Conservation (phyloP, 2,888 invertebrate genomes). For the Drosophila acutilabella region DNA sequence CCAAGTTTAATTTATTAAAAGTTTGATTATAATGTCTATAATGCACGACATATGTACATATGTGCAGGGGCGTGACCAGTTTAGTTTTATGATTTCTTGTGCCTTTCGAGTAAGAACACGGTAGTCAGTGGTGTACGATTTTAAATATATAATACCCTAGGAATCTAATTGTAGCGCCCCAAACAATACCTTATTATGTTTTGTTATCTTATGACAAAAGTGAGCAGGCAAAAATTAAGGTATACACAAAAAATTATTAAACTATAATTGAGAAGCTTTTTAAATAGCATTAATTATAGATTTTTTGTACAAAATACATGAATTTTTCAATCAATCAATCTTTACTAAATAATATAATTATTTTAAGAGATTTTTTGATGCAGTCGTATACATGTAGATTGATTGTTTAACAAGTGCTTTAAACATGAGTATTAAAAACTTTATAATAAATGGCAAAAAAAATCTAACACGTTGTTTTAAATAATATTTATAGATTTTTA, state of each 20-base stretch:
- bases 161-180: background rate
- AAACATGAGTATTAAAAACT: background rate
- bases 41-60: conserved; percentile 4
- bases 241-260: background rate
- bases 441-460: no score
- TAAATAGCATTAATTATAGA: no score
- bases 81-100: background rate
- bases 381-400: background rate
- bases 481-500: no score
- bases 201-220: conserved; percentile 3
- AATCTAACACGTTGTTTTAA: no score
- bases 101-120: background rate
- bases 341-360: background rate
- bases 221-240: background rate
- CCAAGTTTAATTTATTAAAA: background rate
- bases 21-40: background rate
- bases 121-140: background rate
- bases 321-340: background rate
- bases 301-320: no score
- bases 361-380: background rate
- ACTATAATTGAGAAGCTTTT: background rate
- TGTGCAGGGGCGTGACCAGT: background rate
- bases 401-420: background rate
- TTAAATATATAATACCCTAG: background rate
- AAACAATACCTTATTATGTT: background rate